phyloP scores from a whole-genome alignment of 2,888 invertebrate genomes.

The Heteromyza rotundicornis region DNA sequence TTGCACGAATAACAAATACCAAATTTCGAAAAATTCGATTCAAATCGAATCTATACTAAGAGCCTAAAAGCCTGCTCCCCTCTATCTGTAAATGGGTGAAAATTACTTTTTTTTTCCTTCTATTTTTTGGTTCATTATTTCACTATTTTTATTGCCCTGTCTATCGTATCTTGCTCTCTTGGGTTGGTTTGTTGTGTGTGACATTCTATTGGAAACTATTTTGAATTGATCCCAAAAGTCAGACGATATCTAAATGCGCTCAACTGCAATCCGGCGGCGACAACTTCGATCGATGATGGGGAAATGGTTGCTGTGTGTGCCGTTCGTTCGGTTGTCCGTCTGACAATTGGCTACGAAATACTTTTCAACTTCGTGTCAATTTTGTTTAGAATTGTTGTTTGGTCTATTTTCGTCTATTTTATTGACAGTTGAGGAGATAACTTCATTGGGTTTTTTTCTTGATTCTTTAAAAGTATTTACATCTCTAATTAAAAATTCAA shows the following conservation, averaged over 20 bases:
- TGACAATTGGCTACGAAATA: background rate
- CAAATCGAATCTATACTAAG: no score
- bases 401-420: background rate
- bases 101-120: no score
- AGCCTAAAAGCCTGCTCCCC: no score
- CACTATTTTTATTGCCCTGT: no score
- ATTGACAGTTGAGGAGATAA: background rate
- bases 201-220: constrained; percentile 21
- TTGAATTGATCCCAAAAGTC: constrained; percentile 15
- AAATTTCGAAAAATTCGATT: no score
- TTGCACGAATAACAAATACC: no score
- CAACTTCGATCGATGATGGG: constrained; percentile 5
- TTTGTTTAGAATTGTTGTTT: background rate
- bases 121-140: no score
- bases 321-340: background rate
- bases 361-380: background rate
- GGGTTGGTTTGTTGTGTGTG: no score
- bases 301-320: no score
- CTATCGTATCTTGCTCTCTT: no score
- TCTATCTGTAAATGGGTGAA: no score
- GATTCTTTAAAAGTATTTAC: no score
- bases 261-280: background rate
- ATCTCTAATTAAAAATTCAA: background rate
- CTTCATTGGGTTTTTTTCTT: background rate
- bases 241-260: background rate